A percentile compares a stretch with the other conserved stretches of the same genome.
Conservation (phyloP, 1,140 invertebrate genomes). For the Scaptomyza pallida region DNA sequence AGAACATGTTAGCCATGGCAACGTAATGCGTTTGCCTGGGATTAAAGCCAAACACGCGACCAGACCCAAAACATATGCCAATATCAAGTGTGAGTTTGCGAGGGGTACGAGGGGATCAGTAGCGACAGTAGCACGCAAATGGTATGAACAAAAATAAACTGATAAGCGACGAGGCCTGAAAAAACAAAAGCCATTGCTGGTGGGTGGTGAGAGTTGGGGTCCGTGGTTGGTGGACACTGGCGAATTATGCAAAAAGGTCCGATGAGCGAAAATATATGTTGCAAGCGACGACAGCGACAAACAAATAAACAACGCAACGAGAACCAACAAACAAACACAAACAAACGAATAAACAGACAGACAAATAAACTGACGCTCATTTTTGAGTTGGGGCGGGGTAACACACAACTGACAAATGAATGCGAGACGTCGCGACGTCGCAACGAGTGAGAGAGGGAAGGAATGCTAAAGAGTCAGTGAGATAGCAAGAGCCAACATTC, state of each 20-base stretch:
- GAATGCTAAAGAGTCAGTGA: not conserved
- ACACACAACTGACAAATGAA: conserved; percentile 62
- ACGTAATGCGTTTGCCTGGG: conserved; percentile 62
- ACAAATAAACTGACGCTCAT: conserved; percentile 33
- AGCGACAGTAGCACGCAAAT: conserved; percentile 58
- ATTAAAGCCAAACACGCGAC: conserved; percentile 59
- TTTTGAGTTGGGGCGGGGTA: conserved; percentile 10
- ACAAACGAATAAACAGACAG: conserved; percentile 55
- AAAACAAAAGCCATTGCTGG: conserved; percentile 47
- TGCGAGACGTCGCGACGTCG: conserved; percentile 54
- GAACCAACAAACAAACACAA: conserved; percentile 36
- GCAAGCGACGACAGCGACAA: conserved; percentile 66
- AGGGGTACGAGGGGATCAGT: conserved; percentile 34
- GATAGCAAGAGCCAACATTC: conserved; percentile 33
- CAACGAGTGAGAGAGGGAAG: not conserved
- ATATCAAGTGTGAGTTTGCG: conserved; percentile 21
- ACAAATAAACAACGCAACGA: conserved; percentile 62
- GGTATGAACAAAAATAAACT: conserved; percentile 73
- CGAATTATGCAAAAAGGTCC: conserved; percentile 50
- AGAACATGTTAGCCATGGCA: conserved; percentile 40
- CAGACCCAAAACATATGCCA: conserved; percentile 57
- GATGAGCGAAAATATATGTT: conserved; percentile 61
- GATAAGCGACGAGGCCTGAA: conserved; percentile 67
- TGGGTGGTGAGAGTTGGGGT: not conserved
- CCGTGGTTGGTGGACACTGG: not conserved